These are phyloP conservation scores for Psephotus haematonotus DNA, from an alignment of 2,113 vertebrate genomes.

Conservation along the genomic window DNA sequence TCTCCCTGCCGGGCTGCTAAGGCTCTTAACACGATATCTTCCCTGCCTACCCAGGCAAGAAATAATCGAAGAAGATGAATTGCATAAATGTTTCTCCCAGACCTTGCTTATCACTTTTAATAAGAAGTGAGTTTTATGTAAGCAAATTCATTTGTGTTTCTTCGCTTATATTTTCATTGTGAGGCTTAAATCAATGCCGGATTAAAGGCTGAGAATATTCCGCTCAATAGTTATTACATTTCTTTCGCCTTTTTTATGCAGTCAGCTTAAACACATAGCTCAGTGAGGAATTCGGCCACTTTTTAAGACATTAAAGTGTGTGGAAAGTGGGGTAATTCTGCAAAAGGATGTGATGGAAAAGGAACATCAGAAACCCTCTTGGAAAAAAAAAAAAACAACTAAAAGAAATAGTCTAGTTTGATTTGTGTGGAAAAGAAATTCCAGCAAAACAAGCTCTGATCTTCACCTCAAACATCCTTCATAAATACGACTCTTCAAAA, in stretches of 20 bases:
- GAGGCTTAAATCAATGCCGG: conserved; percentile 46
- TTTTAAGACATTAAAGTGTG: neutral
- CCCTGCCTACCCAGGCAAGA: neutral
- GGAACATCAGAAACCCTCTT: neutral
- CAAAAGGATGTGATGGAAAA: neutral
- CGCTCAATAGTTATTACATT: conserved; percentile 39
- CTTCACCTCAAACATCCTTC: neutral
- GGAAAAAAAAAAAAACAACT: neutral
- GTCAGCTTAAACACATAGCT: neutral
- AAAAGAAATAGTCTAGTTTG: neutral
- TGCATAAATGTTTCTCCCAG: neutral
- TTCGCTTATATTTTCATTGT: conserved; percentile 28
- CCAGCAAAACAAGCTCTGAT: neutral
- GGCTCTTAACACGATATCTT: neutral
- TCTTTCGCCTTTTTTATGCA: neutral
- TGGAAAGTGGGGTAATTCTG: neutral
- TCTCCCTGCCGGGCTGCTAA: neutral
- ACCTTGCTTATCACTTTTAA: neutral
- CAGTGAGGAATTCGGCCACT: neutral
- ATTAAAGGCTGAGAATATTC: conserved; percentile 47
- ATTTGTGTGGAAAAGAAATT: neutral
- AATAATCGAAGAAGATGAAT: neutral
- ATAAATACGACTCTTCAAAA: neutral
- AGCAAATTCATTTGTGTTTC: conserved; percentile 25
- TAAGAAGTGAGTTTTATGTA: conserved; percentile 11